phyloP scores from a whole-genome alignment of 1,140 invertebrate genomes.

The Eciton burchellii region DNA sequence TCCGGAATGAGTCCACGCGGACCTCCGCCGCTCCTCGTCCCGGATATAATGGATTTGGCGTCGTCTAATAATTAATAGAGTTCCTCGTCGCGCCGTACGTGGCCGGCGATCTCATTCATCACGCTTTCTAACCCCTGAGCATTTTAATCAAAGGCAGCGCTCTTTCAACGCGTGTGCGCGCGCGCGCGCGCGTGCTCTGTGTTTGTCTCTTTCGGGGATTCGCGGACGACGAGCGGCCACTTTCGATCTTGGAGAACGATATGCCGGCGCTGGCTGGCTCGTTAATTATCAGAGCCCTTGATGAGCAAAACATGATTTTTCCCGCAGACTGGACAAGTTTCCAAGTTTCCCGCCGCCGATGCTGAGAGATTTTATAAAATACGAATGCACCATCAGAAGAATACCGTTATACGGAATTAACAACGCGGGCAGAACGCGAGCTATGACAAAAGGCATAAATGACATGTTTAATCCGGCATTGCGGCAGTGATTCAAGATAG shows the following conservation, averaged over 20 bases:
- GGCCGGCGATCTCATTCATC: conserved; percentile 81
- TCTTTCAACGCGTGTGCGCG: too few species aligned
- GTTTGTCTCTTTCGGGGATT: conserved; percentile 10
- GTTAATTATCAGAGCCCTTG: not conserved
- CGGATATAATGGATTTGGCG: conserved; percentile 85
- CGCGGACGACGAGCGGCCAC: not conserved
- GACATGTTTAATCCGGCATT: too few species aligned
- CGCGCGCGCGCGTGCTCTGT: not conserved
- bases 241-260: not conserved
- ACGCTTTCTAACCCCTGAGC: conserved; percentile 85
- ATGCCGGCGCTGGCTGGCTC: not conserved
- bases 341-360: too few species aligned
- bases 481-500: too few species aligned
- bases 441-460: too few species aligned
- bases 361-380: too few species aligned
- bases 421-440: too few species aligned
- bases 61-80: conserved; percentile 86
- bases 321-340: not conserved
- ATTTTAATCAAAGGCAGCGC: conserved; percentile 85
- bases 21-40: conserved; percentile 79
- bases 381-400: too few species aligned
- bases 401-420: too few species aligned
- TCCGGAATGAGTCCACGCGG: conserved; percentile 77
- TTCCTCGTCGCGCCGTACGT: conserved; percentile 75
- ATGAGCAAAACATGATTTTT: not conserved